A percentile compares a stretch with the other conserved stretches of the same genome.
phyloP scores from a whole-genome alignment of 2,888 invertebrate genomes.

The Ectemnius continuus region DNA sequence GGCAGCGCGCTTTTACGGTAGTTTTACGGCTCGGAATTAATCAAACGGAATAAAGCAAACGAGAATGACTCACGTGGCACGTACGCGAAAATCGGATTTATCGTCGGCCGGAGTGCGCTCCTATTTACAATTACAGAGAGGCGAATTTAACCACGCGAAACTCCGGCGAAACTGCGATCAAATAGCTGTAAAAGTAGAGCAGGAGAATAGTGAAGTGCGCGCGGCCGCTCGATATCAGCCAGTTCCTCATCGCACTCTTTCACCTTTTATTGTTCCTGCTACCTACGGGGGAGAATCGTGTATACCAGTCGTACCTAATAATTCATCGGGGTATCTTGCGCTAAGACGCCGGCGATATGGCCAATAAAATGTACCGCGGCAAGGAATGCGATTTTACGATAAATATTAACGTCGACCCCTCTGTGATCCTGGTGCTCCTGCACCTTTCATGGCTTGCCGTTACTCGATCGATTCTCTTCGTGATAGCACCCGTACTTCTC shows the following conservation, averaged over 20 bases:
- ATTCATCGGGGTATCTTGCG: slow-evolving; percentile 48
- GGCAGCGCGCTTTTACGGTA: slow-evolving; percentile 60
- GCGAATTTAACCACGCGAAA: slow-evolving; percentile 49
- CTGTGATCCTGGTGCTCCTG: slow-evolving; percentile 11
- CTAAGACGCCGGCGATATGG: slow-evolving; percentile 44
- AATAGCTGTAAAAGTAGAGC: neutral
- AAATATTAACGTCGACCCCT: slow-evolving; percentile 47
- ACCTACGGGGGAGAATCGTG: slow-evolving; percentile 6
- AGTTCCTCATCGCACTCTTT: slow-evolving; percentile 24
- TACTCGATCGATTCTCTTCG: slow-evolving; percentile 1
- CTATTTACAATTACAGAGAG: slow-evolving; percentile 60
- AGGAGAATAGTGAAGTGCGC: neutral
- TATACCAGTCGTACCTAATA: slow-evolving; percentile 40
- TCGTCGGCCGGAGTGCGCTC: slow-evolving; percentile 57
- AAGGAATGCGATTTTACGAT: slow-evolving; percentile 53
- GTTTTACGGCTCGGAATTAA: slow-evolving; percentile 69
- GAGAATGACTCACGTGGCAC: slow-evolving; percentile 55
- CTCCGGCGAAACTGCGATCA: slow-evolving; percentile 45
- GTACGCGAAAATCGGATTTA: slow-evolving; percentile 55
- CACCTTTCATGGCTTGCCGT: too few relatives aligned
- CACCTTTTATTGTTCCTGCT: slow-evolving; percentile 44
- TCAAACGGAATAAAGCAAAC: slow-evolving; percentile 68
- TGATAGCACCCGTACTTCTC: neutral
- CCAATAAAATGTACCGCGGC: slow-evolving; percentile 48
- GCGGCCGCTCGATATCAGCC: slow-evolving; percentile 42